A percentile compares a stretch with the other conserved stretches of the same genome.
Evolutionary conservation across 2,888 invertebrate genomes (phyloP).

Genomic region (Sinotaia quadrata): DNA sequence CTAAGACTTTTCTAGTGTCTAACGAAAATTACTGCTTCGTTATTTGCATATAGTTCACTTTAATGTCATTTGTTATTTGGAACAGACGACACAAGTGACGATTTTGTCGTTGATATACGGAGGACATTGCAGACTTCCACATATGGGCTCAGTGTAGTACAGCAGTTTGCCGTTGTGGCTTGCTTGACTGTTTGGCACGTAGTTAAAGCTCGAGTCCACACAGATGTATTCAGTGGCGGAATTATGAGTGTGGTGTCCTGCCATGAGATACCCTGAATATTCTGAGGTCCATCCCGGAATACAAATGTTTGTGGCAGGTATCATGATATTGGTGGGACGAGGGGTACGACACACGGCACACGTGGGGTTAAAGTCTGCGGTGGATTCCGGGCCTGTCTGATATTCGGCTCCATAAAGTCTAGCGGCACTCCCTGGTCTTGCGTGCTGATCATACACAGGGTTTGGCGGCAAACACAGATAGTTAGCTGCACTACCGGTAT

Average conservation of each 20-base stretch:
- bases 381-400: background rate
- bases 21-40: too few species aligned
- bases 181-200: background rate
- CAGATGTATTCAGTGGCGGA: background rate
- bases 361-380: background rate
- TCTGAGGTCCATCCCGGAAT: background rate
- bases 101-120: background rate
- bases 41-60: too few species aligned
- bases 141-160: background rate
- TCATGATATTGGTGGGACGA: background rate
- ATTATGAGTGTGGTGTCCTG: background rate
- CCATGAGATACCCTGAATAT: background rate
- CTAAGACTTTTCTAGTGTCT: too few species aligned
- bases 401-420: background rate
- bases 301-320: background rate
- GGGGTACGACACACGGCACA: background rate
- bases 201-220: background rate
- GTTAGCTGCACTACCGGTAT: background rate
- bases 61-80: background rate
- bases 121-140: background rate
- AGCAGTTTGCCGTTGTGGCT: background rate
- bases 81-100: background rate
- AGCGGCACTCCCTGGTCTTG: background rate
- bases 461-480: too few species aligned
- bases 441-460: background rate